phyloP scores from a whole-genome alignment of 2,888 invertebrate genomes.

The Loripinus fragilis region DNA sequence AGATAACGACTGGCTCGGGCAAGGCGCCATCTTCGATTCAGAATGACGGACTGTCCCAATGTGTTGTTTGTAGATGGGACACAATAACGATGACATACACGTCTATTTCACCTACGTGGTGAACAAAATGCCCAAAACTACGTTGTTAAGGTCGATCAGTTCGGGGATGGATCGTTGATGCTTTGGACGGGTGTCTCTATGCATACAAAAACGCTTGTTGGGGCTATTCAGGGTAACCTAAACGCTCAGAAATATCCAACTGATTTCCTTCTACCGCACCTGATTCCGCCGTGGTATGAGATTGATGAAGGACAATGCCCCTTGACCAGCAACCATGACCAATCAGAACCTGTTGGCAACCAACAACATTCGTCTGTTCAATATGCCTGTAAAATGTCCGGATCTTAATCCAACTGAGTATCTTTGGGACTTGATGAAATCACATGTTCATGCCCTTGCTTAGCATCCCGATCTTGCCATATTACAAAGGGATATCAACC shows the following conservation, averaged over 20 bases:
- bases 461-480: slow-evolving; percentile 13
- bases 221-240: slow-evolving; percentile 12
- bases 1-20: slow-evolving; percentile 29
- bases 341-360: slow-evolving; percentile 6
- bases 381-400: slow-evolving; percentile 26
- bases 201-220: slow-evolving; percentile 27
- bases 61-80: slow-evolving; percentile 43
- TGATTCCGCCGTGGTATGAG: slow-evolving; percentile 30
- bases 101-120: slow-evolving; percentile 27
- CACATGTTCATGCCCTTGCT: neutral
- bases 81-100: slow-evolving; percentile 14
- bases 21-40: slow-evolving; percentile 31
- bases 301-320: slow-evolving; percentile 36
- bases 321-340: slow-evolving; percentile 33
- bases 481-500: slow-evolving; percentile 8
- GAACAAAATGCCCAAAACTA: slow-evolving; percentile 24
- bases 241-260: slow-evolving; percentile 23
- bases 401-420: slow-evolving; percentile 35
- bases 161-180: slow-evolving; percentile 32
- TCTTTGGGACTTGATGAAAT: too few species aligned
- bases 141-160: slow-evolving; percentile 27
- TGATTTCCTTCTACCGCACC: slow-evolving; percentile 20
- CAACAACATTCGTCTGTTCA: slow-evolving; percentile 29
- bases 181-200: slow-evolving; percentile 33
- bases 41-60: slow-evolving; percentile 41